phyloP scores from a whole-genome alignment of 1,140 invertebrate genomes.

The Ctenoplectra terminalis region DNA sequence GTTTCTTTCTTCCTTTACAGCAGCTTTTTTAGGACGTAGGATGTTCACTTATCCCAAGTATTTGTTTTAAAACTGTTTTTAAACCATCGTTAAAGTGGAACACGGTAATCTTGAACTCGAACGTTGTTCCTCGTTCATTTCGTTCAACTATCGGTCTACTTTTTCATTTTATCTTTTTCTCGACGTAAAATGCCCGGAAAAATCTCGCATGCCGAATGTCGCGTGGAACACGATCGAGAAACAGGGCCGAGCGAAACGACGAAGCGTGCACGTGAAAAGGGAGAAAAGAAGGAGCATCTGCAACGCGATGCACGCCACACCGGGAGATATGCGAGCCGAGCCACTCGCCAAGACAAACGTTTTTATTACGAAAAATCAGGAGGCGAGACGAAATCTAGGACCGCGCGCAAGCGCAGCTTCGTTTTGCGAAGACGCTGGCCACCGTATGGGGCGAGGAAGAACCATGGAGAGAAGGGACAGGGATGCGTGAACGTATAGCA shows the following conservation, averaged over 20 bases:
- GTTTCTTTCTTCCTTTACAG: too few relatives aligned
- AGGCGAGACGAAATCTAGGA: conserved; percentile 73
- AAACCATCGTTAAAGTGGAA: too few relatives aligned
- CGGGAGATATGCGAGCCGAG: conserved; percentile 64
- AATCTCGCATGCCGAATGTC: background rate
- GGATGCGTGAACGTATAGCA: background rate
- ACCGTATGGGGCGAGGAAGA: conserved; percentile 12
- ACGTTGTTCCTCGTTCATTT: too few relatives aligned
- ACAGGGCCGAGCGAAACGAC: background rate
- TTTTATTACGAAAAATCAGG: conserved; percentile 78
- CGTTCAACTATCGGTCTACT: background rate
- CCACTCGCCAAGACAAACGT: conserved; percentile 74
- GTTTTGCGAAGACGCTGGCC: conserved; percentile 25
- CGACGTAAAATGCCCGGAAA: background rate
- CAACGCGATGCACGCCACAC: conserved; percentile 19
- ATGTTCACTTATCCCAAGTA: too few relatives aligned
- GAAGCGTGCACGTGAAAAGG: background rate
- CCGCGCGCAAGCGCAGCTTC: conserved; percentile 59
- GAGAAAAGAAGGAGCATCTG: conserved; percentile 10
- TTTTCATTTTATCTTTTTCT: background rate
- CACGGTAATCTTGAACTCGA: too few relatives aligned
- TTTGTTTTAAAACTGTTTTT: too few relatives aligned
- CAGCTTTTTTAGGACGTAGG: too few relatives aligned
- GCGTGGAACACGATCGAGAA: too few relatives aligned
- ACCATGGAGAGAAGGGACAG: background rate